Evolutionary conservation across 1,140 invertebrate genomes (phyloP), one percentile per base, ranked within the genome.

Genomic region (Portunus trituberculatus): DNA sequence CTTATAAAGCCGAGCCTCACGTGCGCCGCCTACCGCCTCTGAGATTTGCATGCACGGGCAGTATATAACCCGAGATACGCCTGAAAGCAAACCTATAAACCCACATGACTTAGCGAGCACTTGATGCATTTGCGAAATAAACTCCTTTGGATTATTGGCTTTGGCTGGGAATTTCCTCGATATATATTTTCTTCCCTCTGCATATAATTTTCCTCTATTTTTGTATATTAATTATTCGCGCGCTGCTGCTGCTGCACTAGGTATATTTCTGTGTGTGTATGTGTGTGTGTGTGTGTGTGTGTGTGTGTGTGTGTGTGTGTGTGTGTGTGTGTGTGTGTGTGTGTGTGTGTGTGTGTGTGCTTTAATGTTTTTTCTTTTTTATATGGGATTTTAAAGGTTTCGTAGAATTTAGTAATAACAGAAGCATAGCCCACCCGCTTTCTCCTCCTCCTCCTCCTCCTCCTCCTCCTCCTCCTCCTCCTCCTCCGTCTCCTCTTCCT

Each of bases 391-490:
- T 76, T 76, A 76, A 76, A 76, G 67, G 67, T 76, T 76, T 76
- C 67, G 67, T 76, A n/a, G 67, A 76, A 76, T 76, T 76, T 76
- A 76, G 67, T 76, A 76, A 76, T 76, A 76, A 76, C 67, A 76
- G 67, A 16, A n/a, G n/a, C 39, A 6, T 39, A 39, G 39, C 39
- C 39, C 39, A 39, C 20, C 84, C 28, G 31, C 84, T 32, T 31
- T 3, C 84, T 87, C 83, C 83, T 16, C 83, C 83, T 87, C 84
- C 84, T 32, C 83, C n/a, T 84, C 20, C n/a, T 84, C 83, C 83
- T 29, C 28, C n/a, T 84, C n/a, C n/a, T 84, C n/a, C 83, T 28
- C n/a, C 83, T 28, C n/a, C 83, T 28, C n/a, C 83, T 28, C n/a
- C 83, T 28, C n/a, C 83, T 28, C n/a, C 83, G 0, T 12, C 83